A percentile compares a stretch with the other conserved stretches of the same genome.
phyloP scores from a whole-genome alignment of 2,888 invertebrate species.

The Agonum fuliginosum region DNA sequence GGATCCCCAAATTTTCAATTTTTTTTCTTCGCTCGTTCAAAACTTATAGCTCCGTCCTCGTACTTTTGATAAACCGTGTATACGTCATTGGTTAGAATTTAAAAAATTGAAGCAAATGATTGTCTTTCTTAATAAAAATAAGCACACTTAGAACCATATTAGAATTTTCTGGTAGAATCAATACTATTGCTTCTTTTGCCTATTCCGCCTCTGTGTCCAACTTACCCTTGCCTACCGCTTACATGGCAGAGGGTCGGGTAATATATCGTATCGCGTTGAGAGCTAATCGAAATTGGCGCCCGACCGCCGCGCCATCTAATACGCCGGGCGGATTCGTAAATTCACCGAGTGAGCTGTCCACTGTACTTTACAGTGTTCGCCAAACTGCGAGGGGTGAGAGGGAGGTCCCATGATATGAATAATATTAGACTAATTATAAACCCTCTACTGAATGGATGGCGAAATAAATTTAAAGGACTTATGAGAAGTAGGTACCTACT shows the following conservation, averaged over 20 bases:
- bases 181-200: too few species aligned
- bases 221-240: not conserved
- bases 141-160: too few species aligned
- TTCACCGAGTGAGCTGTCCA: constrained; percentile 14
- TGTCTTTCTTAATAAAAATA: too few species aligned
- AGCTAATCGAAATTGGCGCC: constrained; percentile 23
- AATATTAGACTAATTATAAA: not conserved
- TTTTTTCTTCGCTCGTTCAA: too few species aligned
- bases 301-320: too few species aligned
- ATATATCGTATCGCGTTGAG: constrained; percentile 11
- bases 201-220: not conserved
- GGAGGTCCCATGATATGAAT: not conserved
- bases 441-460: not conserved
- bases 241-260: not conserved
- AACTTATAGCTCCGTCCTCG: too few species aligned
- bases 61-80: too few species aligned
- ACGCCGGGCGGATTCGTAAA: constrained; percentile 13
- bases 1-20: too few species aligned
- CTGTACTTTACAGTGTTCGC: not conserved
- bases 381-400: not conserved
- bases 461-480: not conserved
- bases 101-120: too few species aligned
- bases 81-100: too few species aligned
- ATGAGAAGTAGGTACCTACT: too few species aligned
- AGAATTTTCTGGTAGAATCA: too few species aligned